Conservation (phyloP, 2,797 vertebrate species). For the Moxostoma hubbsi region DNA sequence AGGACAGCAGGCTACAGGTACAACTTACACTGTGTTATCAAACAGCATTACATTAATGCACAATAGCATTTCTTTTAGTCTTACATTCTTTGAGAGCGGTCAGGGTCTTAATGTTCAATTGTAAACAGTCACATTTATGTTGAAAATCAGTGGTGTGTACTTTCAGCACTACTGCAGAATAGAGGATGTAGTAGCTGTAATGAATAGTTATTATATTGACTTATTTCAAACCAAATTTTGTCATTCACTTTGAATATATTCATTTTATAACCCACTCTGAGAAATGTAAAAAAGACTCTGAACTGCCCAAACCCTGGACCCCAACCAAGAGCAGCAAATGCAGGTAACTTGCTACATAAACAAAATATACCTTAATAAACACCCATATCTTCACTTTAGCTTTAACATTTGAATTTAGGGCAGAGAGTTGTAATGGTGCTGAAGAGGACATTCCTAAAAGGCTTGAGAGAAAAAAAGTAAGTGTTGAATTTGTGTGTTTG, state of each 20-base stretch:
- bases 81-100: not conserved
- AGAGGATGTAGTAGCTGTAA: too few species aligned
- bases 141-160: not conserved
- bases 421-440: not conserved
- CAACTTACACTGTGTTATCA: not conserved
- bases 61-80: not conserved
- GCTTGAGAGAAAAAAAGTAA: constrained; percentile 18
- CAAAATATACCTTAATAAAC: constrained; percentile 9
- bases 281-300: constrained; percentile 30
- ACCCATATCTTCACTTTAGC: constrained; percentile 1
- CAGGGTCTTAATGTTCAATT: too few species aligned
- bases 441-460: constrained; percentile 8
- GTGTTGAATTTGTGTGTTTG: constrained; percentile 40
- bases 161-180: too few species aligned
- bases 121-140: not conserved
- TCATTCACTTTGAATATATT: constrained; percentile 21
- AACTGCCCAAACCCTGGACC: constrained; percentile 25
- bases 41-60: not conserved
- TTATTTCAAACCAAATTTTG: not conserved
- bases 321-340: constrained; percentile 8
- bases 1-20: constrained; percentile 70
- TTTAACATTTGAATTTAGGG: constrained; percentile 37
- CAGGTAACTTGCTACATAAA: constrained; percentile 56
- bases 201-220: not conserved
- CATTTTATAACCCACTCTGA: constrained; percentile 58